Conservation (phyloP, 2,888 invertebrate species). For the Sericinus montela region DNA sequence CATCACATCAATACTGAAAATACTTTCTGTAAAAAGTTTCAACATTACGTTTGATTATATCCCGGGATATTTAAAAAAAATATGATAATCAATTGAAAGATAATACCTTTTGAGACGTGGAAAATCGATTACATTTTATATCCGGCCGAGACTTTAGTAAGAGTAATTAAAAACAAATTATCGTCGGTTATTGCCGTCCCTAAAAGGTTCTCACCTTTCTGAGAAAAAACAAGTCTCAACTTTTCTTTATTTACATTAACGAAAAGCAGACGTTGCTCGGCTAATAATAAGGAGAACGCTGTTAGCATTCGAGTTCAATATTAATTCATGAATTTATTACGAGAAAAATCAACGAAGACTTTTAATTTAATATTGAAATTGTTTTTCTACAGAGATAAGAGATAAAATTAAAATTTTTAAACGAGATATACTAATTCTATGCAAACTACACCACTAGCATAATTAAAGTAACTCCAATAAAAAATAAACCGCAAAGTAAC, state of each 20-base stretch:
- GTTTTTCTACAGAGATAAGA: too few species aligned
- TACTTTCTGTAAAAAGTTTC: too few species aligned
- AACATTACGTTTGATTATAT: too few species aligned
- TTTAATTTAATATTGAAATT: too few species aligned
- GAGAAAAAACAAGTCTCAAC: constrained; percentile 7
- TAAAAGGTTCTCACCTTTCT: constrained; percentile 2
- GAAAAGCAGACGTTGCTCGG: constrained; percentile 1
- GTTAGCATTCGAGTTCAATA: neutral
- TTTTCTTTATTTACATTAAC: constrained; percentile 1
- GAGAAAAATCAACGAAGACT: neutral
- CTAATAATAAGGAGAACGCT: neutral
- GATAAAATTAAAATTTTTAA: too few species aligned
- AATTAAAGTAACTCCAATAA: too few species aligned
- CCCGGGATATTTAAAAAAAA: too few species aligned
- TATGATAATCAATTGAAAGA: too few species aligned
- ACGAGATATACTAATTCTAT: too few species aligned
- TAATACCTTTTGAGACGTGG: neutral
- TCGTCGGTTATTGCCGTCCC: neutral
- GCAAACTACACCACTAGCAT: too few species aligned
- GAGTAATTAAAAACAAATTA: constrained; percentile 6
- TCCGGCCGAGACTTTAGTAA: neutral
- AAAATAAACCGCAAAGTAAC: too few species aligned
- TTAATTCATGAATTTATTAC: neutral
- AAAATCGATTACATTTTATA: constrained; percentile 1
- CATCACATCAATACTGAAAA: too few species aligned